Conservation (phyloP, 2,888 invertebrate species). For the Cremastinae sp. region DNA sequence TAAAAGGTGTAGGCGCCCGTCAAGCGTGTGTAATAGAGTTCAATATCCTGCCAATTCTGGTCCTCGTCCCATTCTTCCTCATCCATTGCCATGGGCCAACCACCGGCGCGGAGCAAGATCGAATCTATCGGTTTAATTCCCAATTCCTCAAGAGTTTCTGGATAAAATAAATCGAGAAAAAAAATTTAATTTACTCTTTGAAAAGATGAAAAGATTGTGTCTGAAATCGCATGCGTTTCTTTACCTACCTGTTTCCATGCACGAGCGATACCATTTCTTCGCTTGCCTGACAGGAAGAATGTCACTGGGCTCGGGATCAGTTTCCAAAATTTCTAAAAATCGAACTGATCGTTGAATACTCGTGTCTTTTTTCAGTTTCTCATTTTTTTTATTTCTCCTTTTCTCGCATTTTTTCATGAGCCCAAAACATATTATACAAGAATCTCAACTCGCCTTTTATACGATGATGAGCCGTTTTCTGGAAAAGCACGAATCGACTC, state of each 20-base stretch:
- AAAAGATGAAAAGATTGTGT: background rate
- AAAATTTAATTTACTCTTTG: too few relatives aligned
- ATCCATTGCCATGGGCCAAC: conserved; percentile 70
- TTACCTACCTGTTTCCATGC: conserved; percentile 66
- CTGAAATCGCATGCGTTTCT: background rate
- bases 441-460: conserved; percentile 44
- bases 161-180: background rate
- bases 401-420: background rate
- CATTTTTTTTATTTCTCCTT: background rate
- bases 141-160: conserved; percentile 61
- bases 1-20: conserved; percentile 55
- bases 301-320: conserved; percentile 52
- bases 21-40: conserved; percentile 64
- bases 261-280: conserved; percentile 66
- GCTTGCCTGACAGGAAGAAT: conserved; percentile 64
- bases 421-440: background rate
- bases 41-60: conserved; percentile 66
- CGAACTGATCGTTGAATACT: background rate
- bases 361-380: background rate
- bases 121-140: conserved; percentile 66
- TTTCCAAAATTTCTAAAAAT: conserved; percentile 59
- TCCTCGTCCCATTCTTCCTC: conserved; percentile 66
- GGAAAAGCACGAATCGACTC: conserved; percentile 53
- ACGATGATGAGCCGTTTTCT: conserved; percentile 46
- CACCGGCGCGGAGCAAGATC: conserved; percentile 65